Percentiles rank a stretch among this genome's conserved stretches.
These are phyloP conservation scores for Decapterus maruadsi DNA, from an alignment of 2,797 vertebrate genomes.

Conservation along the genomic window DNA sequence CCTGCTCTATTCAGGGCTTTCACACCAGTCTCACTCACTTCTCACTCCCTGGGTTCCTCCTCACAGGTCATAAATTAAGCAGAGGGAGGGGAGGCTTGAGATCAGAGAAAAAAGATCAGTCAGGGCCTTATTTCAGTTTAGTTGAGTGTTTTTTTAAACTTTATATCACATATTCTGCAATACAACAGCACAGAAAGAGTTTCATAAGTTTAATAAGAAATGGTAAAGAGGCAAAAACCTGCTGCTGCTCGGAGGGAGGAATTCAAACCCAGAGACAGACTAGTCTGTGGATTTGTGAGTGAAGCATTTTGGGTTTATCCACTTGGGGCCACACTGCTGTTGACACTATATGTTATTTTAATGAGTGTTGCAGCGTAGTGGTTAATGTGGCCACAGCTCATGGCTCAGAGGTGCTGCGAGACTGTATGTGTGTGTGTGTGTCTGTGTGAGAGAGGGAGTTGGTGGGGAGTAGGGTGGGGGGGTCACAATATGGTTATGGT, in stretches of 20 bases:
- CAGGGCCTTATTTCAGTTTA: slow-evolving; percentile 74
- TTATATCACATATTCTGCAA: slow-evolving; percentile 52
- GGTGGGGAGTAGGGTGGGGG: slow-evolving; percentile 19
- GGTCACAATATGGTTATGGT: slow-evolving; percentile 72
- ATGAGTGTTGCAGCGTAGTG: slow-evolving; percentile 78
- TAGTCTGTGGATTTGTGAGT: slow-evolving; percentile 53
- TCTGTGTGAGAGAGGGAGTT: slow-evolving; percentile 21
- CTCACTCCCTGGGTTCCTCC: slow-evolving; percentile 84
- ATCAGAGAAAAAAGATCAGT: slow-evolving; percentile 80
- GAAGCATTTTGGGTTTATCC: slow-evolving; percentile 69
- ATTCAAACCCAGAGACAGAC: not conserved
- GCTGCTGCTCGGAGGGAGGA: slow-evolving; percentile 11
- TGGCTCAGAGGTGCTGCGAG: slow-evolving; percentile 60
- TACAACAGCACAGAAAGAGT: slow-evolving; percentile 40
- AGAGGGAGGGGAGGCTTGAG: slow-evolving; percentile 69
- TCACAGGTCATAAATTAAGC: slow-evolving; percentile 87
- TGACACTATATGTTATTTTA: slow-evolving; percentile 85
- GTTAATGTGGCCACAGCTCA: slow-evolving; percentile 78
- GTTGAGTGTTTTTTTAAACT: slow-evolving; percentile 38
- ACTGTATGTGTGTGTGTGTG: slow-evolving; percentile 32
- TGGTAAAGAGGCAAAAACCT: slow-evolving; percentile 5
- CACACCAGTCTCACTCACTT: slow-evolving; percentile 87
- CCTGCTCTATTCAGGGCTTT: slow-evolving; percentile 85
- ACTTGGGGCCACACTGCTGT: slow-evolving; percentile 74
- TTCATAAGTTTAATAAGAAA: slow-evolving; percentile 32